A percentile compares a stretch with the other conserved stretches of the same genome.
phyloP scores from a whole-genome alignment of 2,888 invertebrate genomes.

The Cantharis rufa region DNA sequence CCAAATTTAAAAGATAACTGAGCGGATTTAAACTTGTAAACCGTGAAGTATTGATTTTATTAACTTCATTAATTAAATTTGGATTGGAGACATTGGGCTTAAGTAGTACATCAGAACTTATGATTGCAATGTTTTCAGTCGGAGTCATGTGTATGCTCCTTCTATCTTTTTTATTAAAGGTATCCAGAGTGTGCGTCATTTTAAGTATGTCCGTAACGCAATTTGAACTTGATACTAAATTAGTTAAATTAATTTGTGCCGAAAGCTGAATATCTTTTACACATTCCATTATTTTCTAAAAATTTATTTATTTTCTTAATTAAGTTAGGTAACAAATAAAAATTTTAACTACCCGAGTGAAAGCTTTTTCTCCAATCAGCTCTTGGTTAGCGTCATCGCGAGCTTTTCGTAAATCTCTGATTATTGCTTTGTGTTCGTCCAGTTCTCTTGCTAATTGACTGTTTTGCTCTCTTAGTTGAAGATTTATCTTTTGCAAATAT shows the following conservation, averaged over 20 bases:
- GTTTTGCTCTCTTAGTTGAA: neutral
- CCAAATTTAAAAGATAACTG: neutral
- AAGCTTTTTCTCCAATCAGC: neutral
- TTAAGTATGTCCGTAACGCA: constrained; percentile 24
- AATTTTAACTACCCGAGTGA: neutral
- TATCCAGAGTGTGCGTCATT: neutral
- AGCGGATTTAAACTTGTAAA: neutral
- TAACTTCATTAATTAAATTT: neutral
- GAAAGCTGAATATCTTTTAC: constrained; percentile 11
- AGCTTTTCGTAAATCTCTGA: neutral
- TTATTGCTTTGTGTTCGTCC: neutral
- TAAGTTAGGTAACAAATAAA: neutral
- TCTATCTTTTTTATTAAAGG: neutral
- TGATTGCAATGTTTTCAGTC: neutral
- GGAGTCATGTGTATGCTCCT: neutral
- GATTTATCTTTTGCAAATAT: neutral
- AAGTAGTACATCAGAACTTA: neutral
- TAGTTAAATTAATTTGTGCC: constrained; percentile 8
- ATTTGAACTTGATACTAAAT: constrained; percentile 12
- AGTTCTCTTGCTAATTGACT: neutral
- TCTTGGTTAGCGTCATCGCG: neutral
- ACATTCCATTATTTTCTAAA: constrained; percentile 26
- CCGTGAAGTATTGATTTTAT: neutral
- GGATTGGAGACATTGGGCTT: neutral
- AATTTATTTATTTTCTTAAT: neutral